phyloP scores from a whole-genome alignment of 2,888 invertebrate species.

The Morpho helenor region DNA sequence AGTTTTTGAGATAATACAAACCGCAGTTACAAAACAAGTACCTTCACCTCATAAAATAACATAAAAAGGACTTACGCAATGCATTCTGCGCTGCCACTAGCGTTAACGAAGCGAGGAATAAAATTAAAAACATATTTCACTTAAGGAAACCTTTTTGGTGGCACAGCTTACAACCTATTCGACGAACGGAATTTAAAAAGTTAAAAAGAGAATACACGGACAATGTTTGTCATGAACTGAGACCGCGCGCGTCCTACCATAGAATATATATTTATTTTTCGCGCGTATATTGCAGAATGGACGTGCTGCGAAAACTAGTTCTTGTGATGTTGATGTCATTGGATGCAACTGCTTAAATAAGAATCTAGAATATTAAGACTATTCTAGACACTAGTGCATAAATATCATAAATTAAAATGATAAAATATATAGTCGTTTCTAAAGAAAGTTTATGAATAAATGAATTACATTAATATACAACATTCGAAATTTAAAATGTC shows the following conservation, averaged over 20 bases:
- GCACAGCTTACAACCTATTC: conserved; percentile 2
- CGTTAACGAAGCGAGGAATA: conserved; percentile 31
- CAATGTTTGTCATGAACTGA: conserved; percentile 31
- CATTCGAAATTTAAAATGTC: no score
- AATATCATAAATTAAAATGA: no score
- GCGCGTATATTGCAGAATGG: conserved; percentile 31
- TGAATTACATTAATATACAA: no score
- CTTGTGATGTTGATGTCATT: conserved; percentile 26
- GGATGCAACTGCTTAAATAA: not conserved
- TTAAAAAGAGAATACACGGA: conserved; percentile 23
- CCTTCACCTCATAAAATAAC: conserved; percentile 26
- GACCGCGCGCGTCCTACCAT: conserved; percentile 33
- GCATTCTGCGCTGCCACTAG: conserved; percentile 35
- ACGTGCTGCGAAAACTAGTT: conserved; percentile 29
- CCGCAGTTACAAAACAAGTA: conserved; percentile 8
- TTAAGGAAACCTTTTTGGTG: conserved; percentile 13
- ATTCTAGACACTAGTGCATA: no score
- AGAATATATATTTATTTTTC: conserved; percentile 36
- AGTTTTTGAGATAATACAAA: no score
- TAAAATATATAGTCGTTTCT: no score
- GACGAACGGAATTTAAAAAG: conserved; percentile 10
- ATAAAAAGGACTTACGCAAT: conserved; percentile 40
- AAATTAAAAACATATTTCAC: conserved; percentile 33
- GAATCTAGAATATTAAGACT: no score
- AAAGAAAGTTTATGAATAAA: no score